These are phyloP conservation scores for Apis florea DNA, from an alignment of 1,140 invertebrate species.

Conservation along the genomic window DNA sequence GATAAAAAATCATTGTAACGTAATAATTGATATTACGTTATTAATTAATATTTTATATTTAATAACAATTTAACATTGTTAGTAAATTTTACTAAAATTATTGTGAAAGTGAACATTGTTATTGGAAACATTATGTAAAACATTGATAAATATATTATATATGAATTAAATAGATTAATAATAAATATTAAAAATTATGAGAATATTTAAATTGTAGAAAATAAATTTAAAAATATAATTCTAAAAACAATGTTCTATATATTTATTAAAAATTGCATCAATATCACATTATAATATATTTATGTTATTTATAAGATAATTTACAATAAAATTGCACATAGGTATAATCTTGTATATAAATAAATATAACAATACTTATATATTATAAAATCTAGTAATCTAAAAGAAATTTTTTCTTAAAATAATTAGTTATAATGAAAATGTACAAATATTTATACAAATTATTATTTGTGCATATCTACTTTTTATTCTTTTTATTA, in stretches of 20 bases:
- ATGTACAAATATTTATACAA: slow-evolving; percentile 27
- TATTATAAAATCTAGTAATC: background rate
- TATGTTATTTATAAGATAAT: background rate
- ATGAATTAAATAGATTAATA: background rate
- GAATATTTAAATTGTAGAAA: background rate
- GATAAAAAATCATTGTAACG: slow-evolving; percentile 11
- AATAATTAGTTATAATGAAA: background rate
- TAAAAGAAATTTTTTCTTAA: background rate
- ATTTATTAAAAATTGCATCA: background rate
- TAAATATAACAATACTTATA: background rate
- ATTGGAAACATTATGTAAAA: background rate
- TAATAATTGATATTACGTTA: background rate
- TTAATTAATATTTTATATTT: background rate
- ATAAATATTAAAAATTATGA: background rate
- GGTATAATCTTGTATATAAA: background rate
- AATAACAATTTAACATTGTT: background rate
- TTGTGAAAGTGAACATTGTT: background rate
- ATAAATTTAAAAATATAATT: background rate
- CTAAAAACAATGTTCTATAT: background rate
- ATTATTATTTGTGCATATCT: background rate
- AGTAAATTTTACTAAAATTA: background rate
- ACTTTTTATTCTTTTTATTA: slow-evolving; percentile 8
- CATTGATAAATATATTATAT: background rate
- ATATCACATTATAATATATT: background rate
- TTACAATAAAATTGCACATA: background rate